Conservation (phyloP, 2,888 invertebrate genomes). For the Pristionchus arcanus region DNA sequence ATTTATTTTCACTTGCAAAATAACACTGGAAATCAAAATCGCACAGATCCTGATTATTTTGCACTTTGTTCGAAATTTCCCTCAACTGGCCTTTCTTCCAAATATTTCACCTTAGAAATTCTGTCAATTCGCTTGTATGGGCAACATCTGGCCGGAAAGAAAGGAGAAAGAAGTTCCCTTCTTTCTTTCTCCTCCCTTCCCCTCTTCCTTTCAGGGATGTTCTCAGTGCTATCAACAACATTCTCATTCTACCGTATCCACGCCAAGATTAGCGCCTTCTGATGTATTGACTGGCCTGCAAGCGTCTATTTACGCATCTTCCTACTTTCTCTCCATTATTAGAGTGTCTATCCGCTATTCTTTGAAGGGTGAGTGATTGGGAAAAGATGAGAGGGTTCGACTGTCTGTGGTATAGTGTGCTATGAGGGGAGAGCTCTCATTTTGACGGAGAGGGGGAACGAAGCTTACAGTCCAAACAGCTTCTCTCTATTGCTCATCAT, state of each 20-base stretch:
- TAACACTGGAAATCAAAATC: neutral
- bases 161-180: neutral
- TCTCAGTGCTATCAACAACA: neutral
- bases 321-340: neutral
- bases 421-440: neutral
- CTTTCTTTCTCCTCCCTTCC: neutral
- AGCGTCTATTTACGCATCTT: conserved; percentile 27
- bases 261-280: neutral
- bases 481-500: neutral
- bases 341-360: conserved; percentile 23
- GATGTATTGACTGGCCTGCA: neutral
- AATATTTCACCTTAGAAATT: too few relatives aligned
- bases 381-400: neutral
- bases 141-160: neutral
- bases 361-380: neutral
- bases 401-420: neutral
- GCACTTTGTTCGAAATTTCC: neutral
- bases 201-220: neutral
- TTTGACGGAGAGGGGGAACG: neutral
- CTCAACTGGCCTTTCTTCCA: too few relatives aligned
- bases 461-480: conserved; percentile 42
- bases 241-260: neutral
- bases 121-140: neutral
- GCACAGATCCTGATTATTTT: neutral
- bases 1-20: neutral